These are phyloP conservation scores for Paramuricea clavata DNA, from an alignment of 92 coral and sea anemone species.

Conservation along the genomic window DNA sequence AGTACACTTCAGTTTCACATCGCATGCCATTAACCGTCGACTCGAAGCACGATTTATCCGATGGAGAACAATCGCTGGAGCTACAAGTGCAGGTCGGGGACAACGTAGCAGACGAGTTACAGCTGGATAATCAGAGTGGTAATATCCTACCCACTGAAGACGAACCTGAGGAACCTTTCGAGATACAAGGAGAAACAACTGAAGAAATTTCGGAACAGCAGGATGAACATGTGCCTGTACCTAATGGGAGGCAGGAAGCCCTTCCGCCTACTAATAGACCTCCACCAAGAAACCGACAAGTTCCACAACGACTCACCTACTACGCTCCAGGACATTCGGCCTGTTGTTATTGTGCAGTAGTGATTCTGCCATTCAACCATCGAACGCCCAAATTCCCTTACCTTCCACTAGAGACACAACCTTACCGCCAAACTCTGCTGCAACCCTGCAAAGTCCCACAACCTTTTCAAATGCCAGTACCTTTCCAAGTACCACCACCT, in stretches of 20 bases:
- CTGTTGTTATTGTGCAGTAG: constrained; percentile 19
- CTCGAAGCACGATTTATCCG: no score
- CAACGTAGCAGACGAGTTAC: no score
- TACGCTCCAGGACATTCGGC: constrained; percentile 58
- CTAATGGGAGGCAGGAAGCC: neutral
- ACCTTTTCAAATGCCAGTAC: constrained; percentile 26
- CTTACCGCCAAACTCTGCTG: neutral
- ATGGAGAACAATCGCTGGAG: no score
- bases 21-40: neutral
- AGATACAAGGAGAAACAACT: no score
- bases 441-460: neutral
- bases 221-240: neutral
- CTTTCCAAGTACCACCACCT: neutral
- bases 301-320: constrained; percentile 48
- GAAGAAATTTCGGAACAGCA: no score
- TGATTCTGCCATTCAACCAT: neutral
- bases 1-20: neutral
- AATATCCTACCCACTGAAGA: no score
- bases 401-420: neutral
- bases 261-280: neutral
- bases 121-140: no score
- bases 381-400: neutral
- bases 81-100: no score
- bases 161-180: no score
- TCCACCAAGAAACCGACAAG: constrained; percentile 46